Percentiles rank a stretch among this genome's conserved stretches.
phyloP scores from a whole-genome alignment of 2,797 vertebrate genomes.

The Myoxocephalus aenaeus region DNA sequence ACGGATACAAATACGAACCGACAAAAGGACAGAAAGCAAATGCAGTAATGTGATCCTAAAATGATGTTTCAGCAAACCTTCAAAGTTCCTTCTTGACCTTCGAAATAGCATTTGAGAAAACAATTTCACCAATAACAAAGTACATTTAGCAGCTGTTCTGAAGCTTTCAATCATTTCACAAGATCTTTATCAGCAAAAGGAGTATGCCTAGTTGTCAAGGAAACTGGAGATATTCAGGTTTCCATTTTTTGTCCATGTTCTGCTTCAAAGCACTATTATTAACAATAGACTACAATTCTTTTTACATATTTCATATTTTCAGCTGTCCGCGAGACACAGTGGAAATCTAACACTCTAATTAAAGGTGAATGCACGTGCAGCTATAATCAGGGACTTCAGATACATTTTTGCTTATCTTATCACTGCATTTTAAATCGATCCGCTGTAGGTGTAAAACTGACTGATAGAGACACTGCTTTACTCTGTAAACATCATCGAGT shows the following conservation, averaged over 20 bases:
- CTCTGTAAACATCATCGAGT: constrained; percentile 32
- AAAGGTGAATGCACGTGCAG: neutral
- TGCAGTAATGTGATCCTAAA: neutral
- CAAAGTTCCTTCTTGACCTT: neutral
- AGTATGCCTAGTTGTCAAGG: neutral
- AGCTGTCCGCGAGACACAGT: neutral
- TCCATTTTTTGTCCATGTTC: neutral
- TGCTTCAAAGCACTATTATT: neutral
- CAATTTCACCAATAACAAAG: neutral
- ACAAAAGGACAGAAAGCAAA: neutral
- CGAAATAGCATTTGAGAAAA: neutral
- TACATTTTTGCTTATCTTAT: constrained; percentile 43
- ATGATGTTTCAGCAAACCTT: constrained; percentile 5
- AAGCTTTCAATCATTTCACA: constrained; percentile 1
- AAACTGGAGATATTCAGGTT: neutral
- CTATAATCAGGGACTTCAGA: neutral
- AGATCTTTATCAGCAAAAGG: neutral
- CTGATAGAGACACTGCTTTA: constrained; percentile 44
- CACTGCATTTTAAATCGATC: constrained; percentile 11
- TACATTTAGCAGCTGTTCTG: neutral
- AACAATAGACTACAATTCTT: neutral
- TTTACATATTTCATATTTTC: neutral
- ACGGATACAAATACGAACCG: neutral
- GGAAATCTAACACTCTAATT: neutral
- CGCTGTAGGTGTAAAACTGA: constrained; percentile 24